phyloP scores from a whole-genome alignment of 2,113 vertebrate genomes.

The Cichladusa arquata region DNA sequence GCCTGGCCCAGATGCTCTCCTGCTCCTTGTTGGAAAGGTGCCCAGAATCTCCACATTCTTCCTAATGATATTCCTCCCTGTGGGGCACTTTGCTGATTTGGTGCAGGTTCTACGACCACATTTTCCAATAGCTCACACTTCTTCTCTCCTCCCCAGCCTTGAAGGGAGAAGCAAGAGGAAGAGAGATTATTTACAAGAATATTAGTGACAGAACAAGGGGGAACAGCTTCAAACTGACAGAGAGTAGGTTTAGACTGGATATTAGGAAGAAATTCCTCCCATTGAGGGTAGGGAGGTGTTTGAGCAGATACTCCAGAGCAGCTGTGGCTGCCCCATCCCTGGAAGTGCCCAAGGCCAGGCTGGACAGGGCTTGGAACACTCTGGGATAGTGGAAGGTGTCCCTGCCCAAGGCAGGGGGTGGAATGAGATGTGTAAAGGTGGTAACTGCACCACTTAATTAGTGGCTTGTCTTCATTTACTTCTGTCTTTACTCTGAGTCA shows the following conservation, averaged over 20 bases:
- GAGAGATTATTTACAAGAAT: neutral
- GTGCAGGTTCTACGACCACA: neutral
- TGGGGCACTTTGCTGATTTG: neutral
- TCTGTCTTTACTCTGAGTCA: too few relatives aligned
- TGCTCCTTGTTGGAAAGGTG: neutral
- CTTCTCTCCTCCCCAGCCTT: neutral
- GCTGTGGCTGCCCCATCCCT: neutral
- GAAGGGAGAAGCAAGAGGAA: neutral
- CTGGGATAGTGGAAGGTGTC: neutral
- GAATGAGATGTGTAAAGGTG: too few relatives aligned
- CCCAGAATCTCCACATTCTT: neutral
- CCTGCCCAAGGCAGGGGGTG: neutral
- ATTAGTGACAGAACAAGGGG: neutral
- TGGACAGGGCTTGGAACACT: accelerated
- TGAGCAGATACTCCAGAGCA: accelerated
- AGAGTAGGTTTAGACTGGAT: neutral
- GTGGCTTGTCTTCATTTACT: too few relatives aligned
- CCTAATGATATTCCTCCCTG: neutral
- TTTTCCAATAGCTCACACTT: neutral
- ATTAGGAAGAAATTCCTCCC: neutral
- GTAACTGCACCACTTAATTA: too few relatives aligned
- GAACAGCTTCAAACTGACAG: neutral
- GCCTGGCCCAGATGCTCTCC: neutral
- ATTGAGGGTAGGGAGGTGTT: neutral
- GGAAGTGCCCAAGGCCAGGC: accelerated